Evolutionary conservation across 1,140 invertebrate species (phyloP).

Genomic region (Apolygus lucorum): DNA sequence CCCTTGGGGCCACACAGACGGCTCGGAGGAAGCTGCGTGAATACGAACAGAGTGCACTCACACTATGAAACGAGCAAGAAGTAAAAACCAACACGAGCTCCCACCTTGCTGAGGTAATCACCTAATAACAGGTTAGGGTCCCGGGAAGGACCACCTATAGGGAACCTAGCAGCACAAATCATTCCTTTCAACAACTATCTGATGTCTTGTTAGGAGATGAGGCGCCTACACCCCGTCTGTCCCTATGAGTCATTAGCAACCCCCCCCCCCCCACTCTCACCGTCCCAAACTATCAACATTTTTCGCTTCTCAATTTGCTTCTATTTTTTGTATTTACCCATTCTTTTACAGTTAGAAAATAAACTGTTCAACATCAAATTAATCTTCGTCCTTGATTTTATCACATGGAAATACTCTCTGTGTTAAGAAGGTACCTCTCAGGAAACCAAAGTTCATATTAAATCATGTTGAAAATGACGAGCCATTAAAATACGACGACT

Average conservation of each 20-base stretch:
- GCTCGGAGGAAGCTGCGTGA: no score
- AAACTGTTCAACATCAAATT: no score
- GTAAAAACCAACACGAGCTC: slow-evolving; percentile 16
- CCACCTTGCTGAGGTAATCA: slow-evolving; percentile 14
- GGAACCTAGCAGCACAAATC: slow-evolving; percentile 4
- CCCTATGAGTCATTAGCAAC: slow-evolving; percentile 13
- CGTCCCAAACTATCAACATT: slow-evolving; percentile 26
- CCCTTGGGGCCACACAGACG: slow-evolving; percentile 9
- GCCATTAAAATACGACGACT: no score
- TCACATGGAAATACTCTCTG: no score
- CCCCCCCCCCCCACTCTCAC: not conserved
- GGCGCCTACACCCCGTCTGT: slow-evolving; percentile 3
- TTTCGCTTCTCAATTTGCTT: no score
- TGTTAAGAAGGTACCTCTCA: no score
- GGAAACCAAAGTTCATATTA: no score
- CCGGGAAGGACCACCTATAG: slow-evolving; percentile 10
- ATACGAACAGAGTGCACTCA: no score
- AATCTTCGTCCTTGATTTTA: no score
- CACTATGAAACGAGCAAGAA: not conserved
- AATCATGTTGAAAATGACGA: no score
- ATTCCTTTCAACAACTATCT: slow-evolving; percentile 16
- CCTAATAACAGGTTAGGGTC: slow-evolving; percentile 12
- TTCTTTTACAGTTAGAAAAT: no score
- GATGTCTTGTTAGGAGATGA: slow-evolving; percentile 7
- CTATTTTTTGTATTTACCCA: no score